Evolutionary conservation across 2,888 invertebrate species (phyloP), one percentile per base, ranked within the genome.

Genomic region (Volucella bombylans): DNA sequence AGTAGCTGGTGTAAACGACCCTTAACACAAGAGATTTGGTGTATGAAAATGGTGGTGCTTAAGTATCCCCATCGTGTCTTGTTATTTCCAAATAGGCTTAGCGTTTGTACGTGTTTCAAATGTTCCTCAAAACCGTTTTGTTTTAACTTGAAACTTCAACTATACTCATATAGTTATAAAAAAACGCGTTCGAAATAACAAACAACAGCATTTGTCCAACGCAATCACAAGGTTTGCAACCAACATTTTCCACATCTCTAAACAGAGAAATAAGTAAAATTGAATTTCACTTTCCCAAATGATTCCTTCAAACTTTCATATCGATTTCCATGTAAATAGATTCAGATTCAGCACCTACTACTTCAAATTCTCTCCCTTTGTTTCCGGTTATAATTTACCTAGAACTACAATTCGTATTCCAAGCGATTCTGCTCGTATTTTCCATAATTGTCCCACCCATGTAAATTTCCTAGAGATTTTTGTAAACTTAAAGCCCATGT

Each of bases 341-440:
- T 50, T 9, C 50, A 50, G 15, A 50, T 50, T 50, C n/a, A 11
- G 15, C 14, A 50, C n/a, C n/a, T 50, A 49, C 39, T 39, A 43
- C 23, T 23, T 23, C 23, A 23, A 23, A 6, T 31, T 31, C 4
- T 31, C 31, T 31, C 12, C 38, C 12, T 11, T 39, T 39, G 31
- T 80, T 62, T 80, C 80, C 80, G 73, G 52, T 41, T 43, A 47
- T 68, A 73, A 80, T 62, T 64, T 55, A 23, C 38, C 8, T 6
- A 12, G 59, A 79, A 72, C 65, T 65, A 59, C 72, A 49, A 80
- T 80, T 62, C 49, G 54, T 61, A 61, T 67, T 61, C 41, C 50
- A 55, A 54, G 52, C 54, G 54, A 10, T 55, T 62, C 62, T 18
- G 49, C 38, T 74, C 64, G 31, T 6, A 31, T 31, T 6, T 31